phyloP scores from a whole-genome alignment of 2,113 vertebrate species.

The Dendrocopos noguchii region DNA sequence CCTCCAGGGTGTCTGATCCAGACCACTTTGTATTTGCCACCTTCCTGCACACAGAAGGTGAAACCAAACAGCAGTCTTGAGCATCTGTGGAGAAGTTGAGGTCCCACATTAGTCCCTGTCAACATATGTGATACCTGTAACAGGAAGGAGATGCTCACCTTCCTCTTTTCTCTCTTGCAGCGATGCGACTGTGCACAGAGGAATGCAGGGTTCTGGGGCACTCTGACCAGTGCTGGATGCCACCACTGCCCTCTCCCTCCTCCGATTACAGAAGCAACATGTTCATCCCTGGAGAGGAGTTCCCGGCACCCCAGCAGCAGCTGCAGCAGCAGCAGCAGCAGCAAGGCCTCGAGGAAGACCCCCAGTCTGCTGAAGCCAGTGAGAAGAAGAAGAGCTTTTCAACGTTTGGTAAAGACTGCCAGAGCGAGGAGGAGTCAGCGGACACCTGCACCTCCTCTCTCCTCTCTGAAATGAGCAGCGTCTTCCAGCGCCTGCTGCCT shows the following conservation, averaged over 20 bases:
- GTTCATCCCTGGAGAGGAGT: slow-evolving; percentile 94
- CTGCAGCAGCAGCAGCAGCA: slow-evolving; percentile 46
- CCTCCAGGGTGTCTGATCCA: background rate
- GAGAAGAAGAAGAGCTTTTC: slow-evolving; percentile 95
- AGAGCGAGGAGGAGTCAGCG: slow-evolving; percentile 55
- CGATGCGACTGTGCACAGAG: slow-evolving; percentile 93
- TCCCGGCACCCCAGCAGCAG: slow-evolving; percentile 72
- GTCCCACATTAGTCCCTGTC: background rate
- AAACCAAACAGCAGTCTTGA: background rate
- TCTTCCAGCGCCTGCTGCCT: slow-evolving; percentile 93
- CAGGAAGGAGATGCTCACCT: background rate
- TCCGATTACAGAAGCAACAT: slow-evolving; percentile 94
- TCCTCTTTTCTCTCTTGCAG: slow-evolving; percentile 64
- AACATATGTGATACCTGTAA: background rate
- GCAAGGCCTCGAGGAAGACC: slow-evolving; percentile 82
- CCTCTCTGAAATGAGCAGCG: slow-evolving; percentile 95
- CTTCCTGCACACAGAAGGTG: background rate
- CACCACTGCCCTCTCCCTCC: slow-evolving; percentile 85
- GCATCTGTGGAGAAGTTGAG: background rate
- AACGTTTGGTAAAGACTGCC: slow-evolving; percentile 92
- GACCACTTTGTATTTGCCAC: background rate
- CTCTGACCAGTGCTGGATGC: slow-evolving; percentile 99
- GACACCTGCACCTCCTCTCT: slow-evolving; percentile 86
- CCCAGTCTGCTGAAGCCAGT: slow-evolving; percentile 68
- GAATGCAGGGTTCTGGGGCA: slow-evolving; percentile 95